These are phyloP conservation scores for Andrena bucephala DNA, from an alignment of 2,888 invertebrate genomes.

Conservation along the genomic window DNA sequence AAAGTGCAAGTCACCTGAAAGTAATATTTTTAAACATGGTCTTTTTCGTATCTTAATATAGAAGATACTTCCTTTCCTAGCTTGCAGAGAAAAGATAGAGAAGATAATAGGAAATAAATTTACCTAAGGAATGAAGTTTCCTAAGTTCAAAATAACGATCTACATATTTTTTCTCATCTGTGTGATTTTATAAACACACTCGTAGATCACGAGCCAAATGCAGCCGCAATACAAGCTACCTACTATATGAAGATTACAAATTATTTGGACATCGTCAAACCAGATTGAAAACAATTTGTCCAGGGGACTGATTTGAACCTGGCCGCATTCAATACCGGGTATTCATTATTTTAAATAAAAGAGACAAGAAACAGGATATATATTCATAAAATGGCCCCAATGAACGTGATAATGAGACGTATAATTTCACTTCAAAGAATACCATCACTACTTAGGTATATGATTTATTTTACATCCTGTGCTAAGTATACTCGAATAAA, in stretches of 20 bases:
- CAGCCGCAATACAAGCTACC: constrained; percentile 86
- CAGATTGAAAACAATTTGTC: constrained; percentile 70
- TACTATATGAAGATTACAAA: constrained; percentile 87
- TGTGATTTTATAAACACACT: background rate
- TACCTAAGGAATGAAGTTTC: too few relatives aligned
- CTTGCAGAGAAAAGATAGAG: too few relatives aligned
- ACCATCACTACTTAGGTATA: background rate
- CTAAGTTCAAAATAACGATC: too few relatives aligned
- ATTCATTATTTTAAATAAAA: too few relatives aligned
- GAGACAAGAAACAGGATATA: too few relatives aligned
- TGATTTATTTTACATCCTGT: background rate
- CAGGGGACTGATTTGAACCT: constrained; percentile 77
- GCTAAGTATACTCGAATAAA: background rate
- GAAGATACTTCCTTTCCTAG: too few relatives aligned
- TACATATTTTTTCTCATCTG: too few relatives aligned
- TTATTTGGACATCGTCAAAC: constrained; percentile 87
- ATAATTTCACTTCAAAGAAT: constrained; percentile 11
- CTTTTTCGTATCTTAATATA: too few relatives aligned
- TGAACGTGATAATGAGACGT: constrained; percentile 51
- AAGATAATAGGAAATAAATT: too few relatives aligned
- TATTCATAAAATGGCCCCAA: too few relatives aligned
- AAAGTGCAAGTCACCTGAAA: too few relatives aligned
- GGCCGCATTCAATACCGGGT: constrained; percentile 57
- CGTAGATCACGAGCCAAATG: constrained; percentile 72
- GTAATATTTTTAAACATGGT: too few relatives aligned